These are phyloP conservation scores for Cromileptes altivelis DNA, from an alignment of 2,113 vertebrate species.

Conservation along the genomic window DNA sequence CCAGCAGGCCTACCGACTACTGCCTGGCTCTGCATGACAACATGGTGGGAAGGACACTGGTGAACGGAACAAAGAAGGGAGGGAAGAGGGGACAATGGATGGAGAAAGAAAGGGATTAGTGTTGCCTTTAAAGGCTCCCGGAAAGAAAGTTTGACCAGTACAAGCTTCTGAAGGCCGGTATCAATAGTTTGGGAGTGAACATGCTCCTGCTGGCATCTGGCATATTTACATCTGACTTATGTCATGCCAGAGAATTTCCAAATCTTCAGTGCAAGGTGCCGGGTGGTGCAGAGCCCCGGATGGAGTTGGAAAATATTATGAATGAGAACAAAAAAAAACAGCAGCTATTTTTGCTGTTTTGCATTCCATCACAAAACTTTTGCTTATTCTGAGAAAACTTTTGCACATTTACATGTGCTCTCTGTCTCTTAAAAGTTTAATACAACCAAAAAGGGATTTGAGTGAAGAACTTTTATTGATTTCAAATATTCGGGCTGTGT, in stretches of 20 bases:
- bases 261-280: neutral
- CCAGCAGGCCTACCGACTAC: slow-evolving; percentile 68
- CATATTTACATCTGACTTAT: slow-evolving; percentile 59
- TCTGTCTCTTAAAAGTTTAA: too few species aligned
- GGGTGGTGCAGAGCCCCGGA: neutral
- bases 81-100: slow-evolving; percentile 30
- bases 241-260: slow-evolving; percentile 49
- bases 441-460: neutral
- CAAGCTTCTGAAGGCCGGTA: slow-evolving; percentile 27
- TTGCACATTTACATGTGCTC: too few species aligned
- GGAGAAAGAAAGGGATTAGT: slow-evolving; percentile 29
- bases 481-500: too few species aligned
- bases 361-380: neutral
- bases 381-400: neutral
- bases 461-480: neutral
- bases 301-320: slow-evolving; percentile 22
- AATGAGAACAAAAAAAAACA: slow-evolving; percentile 12
- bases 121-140: slow-evolving; percentile 34
- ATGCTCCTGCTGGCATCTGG: slow-evolving; percentile 49
- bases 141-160: slow-evolving; percentile 43
- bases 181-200: slow-evolving; percentile 30
- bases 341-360: neutral
- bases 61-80: slow-evolving; percentile 43
- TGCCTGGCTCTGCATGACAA: slow-evolving; percentile 74
- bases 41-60: slow-evolving; percentile 57